Evolutionary conservation across 2,113 vertebrate genomes (phyloP).

Genomic region (Neoarius graeffei): DNA sequence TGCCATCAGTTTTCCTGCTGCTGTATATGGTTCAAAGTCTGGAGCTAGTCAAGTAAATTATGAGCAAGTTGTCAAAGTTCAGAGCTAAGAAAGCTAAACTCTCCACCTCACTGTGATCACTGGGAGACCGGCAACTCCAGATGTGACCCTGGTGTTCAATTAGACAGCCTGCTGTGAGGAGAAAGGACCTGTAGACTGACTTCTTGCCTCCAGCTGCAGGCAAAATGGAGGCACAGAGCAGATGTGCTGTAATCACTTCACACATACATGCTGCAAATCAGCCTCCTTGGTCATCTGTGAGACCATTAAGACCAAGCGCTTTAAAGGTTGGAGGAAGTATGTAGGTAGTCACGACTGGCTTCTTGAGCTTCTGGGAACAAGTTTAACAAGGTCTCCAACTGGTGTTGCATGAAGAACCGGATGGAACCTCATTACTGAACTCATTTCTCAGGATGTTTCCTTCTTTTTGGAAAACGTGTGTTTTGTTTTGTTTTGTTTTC

Average conservation of each 20-base stretch:
- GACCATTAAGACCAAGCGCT: constrained; percentile 40
- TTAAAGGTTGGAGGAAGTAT: not conserved
- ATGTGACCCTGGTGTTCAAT: constrained; percentile 60
- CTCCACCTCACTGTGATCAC: not conserved
- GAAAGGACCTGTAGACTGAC: constrained; percentile 56
- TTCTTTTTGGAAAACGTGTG: not conserved
- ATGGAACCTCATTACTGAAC: too few species aligned
- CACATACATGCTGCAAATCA: constrained; percentile 41
- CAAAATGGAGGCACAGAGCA: constrained; percentile 37
- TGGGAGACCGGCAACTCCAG: constrained; percentile 35
- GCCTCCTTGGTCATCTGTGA: constrained; percentile 15
- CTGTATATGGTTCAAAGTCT: not conserved
- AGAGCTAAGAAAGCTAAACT: constrained; percentile 7
- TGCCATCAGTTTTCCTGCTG: not conserved
- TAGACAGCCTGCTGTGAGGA: constrained; percentile 60
- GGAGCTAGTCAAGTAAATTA: constrained; percentile 1
- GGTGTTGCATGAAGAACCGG: not conserved
- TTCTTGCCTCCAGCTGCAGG: constrained; percentile 37
- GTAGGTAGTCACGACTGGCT: not conserved
- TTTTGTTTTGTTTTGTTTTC: constrained; percentile 57
- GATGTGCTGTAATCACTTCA: constrained; percentile 52
- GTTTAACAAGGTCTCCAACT: constrained; percentile 13
- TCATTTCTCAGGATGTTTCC: not conserved
- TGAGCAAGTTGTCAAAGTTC: constrained; percentile 19
- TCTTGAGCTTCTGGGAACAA: constrained; percentile 10